These are phyloP conservation scores for Drosophila rhopaloa DNA, from an alignment of 1,140 invertebrate species.

Conservation along the genomic window DNA sequence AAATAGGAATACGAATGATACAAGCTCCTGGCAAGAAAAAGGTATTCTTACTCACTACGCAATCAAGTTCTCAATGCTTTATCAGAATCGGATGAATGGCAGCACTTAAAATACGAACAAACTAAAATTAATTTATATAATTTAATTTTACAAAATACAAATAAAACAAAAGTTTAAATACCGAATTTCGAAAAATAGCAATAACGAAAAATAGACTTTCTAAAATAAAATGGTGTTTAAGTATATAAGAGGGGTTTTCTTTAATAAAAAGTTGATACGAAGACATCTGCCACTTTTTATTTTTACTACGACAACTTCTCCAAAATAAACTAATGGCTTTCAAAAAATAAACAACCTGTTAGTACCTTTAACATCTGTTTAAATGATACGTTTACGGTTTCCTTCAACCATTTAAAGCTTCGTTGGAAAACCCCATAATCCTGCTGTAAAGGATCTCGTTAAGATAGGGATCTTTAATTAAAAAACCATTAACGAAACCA, in stretches of 20 bases:
- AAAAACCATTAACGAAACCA: conserved; percentile 40
- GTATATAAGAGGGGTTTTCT: not conserved
- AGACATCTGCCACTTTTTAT: not conserved
- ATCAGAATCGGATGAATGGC: too few species aligned
- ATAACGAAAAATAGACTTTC: too few species aligned
- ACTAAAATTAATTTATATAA: too few species aligned
- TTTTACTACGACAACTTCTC: not conserved
- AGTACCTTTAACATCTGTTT: conserved; percentile 17
- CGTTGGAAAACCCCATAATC: conserved; percentile 23
- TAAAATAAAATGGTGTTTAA: not conserved
- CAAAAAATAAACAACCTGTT: not conserved
- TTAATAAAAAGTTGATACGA: not conserved
- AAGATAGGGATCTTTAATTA: conserved; percentile 47
- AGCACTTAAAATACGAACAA: too few species aligned
- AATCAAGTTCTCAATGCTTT: too few species aligned
- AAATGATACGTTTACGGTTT: conserved; percentile 6
- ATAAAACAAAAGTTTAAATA: too few species aligned
- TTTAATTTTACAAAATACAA: too few species aligned
- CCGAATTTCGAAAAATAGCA: too few species aligned
- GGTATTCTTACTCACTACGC: too few species aligned
- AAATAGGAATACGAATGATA: too few species aligned
- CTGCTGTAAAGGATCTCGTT: conserved; percentile 36
- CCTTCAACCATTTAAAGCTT: conserved; percentile 16
- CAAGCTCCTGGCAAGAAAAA: too few species aligned
- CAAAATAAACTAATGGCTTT: conserved; percentile 2